A percentile compares a stretch with the other conserved stretches of the same genome.
These are phyloP conservation scores for Antheraea yamamai DNA, from an alignment of 2,888 invertebrate species.

Conservation along the genomic window DNA sequence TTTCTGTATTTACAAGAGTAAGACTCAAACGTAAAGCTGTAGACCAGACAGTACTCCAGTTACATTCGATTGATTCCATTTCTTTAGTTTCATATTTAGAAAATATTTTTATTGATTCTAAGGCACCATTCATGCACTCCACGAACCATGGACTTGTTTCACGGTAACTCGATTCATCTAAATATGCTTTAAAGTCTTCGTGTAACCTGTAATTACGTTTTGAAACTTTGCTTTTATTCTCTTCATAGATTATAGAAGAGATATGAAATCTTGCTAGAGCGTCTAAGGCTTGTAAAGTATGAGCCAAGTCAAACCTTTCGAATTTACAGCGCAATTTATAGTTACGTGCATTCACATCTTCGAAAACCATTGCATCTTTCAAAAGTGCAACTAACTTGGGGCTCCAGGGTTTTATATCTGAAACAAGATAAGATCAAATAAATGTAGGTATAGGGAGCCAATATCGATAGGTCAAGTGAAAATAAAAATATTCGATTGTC, in stretches of 20 bases:
- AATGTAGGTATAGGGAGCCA: too few species aligned
- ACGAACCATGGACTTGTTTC: conserved; percentile 55
- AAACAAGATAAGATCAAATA: conserved; percentile 26
- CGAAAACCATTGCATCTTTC: conserved; percentile 64
- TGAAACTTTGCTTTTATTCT: conserved; percentile 56
- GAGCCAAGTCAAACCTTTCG: conserved; percentile 67
- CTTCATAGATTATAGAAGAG: conserved; percentile 76
- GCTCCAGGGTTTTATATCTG: conserved; percentile 64
- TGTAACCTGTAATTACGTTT: conserved; percentile 47
- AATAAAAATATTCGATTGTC: neutral
- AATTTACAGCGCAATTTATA: conserved; percentile 61
- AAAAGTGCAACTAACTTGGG: conserved; percentile 53
- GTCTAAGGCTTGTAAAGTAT: conserved; percentile 70
- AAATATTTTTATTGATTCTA: conserved; percentile 56
- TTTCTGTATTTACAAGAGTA: conserved; percentile 61
- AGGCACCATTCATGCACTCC: conserved; percentile 64
- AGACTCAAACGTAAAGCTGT: conserved; percentile 44
- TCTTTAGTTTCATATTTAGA: conserved; percentile 54
- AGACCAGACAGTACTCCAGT: conserved; percentile 60
- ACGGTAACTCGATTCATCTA: conserved; percentile 55
- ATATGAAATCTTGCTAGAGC: conserved; percentile 78
- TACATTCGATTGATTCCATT: conserved; percentile 46
- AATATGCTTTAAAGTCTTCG: conserved; percentile 51
- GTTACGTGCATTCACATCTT: conserved; percentile 63
- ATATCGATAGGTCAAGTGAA: neutral